Evolutionary conservation across 2,888 invertebrate genomes (phyloP).

Genomic region (Limnephilus auricula): DNA sequence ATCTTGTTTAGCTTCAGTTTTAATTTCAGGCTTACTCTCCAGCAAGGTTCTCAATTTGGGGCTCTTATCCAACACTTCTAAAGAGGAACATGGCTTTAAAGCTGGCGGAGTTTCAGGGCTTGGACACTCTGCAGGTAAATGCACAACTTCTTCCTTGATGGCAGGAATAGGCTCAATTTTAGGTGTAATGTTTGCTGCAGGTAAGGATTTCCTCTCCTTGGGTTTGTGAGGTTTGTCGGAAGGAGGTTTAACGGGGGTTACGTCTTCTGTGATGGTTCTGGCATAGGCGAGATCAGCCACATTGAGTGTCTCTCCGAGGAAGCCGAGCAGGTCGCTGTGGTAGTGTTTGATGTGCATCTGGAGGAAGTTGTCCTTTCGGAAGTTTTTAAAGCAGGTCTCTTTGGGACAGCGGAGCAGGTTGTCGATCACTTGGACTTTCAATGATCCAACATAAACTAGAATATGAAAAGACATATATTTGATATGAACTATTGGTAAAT

Average conservation of each 20-base stretch:
- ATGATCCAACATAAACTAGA: constrained; percentile 78
- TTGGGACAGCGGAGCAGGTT: constrained; percentile 86
- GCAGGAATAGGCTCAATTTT: constrained; percentile 72
- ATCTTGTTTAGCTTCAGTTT: constrained; percentile 3
- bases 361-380: constrained; percentile 92
- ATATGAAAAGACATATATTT: constrained; percentile 62
- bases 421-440: constrained; percentile 83
- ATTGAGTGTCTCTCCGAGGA: constrained; percentile 89
- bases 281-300: constrained; percentile 92
- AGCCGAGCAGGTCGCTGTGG: constrained; percentile 87
- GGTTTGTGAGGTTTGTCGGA: constrained; percentile 68
- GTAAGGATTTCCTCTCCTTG: constrained; percentile 67
- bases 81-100: background rate
- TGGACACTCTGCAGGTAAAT: constrained; percentile 67
- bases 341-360: constrained; percentile 97
- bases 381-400: constrained; percentile 91
- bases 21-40: constrained; percentile 68
- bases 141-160: constrained; percentile 69
- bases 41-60: constrained; percentile 72
- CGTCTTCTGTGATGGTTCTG: constrained; percentile 81
- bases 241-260: constrained; percentile 69
- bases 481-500: background rate
- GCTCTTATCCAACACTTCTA: constrained; percentile 69
- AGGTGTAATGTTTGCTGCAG: constrained; percentile 71
- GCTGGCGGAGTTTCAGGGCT: constrained; percentile 35